A percentile compares a stretch with the other conserved stretches of the same genome.
Conservation (phyloP, 2,113 vertebrate species). For the Mormyrus iriodes region DNA sequence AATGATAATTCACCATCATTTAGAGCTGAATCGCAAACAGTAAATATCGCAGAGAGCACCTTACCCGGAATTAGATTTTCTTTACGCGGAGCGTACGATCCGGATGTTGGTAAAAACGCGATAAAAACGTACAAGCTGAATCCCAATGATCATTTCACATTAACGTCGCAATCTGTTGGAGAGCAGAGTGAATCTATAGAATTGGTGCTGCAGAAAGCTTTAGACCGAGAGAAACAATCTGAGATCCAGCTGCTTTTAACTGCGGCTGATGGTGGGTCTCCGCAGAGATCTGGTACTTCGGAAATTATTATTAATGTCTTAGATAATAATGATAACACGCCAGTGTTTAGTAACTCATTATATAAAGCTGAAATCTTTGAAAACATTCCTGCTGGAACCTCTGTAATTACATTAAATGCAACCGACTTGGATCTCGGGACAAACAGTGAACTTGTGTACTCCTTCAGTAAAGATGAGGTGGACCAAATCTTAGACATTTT, state of each 20-base stretch:
- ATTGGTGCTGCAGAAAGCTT: conserved; percentile 61
- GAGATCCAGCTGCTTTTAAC: conserved; percentile 46
- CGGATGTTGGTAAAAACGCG: conserved; percentile 56
- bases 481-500: conserved; percentile 36
- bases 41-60: conserved; percentile 59
- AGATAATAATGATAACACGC: conserved; percentile 69
- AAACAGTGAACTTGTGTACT: conserved; percentile 57
- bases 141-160: conserved; percentile 54
- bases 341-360: conserved; percentile 52
- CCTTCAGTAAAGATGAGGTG: conserved; percentile 40
- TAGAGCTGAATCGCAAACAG: conserved; percentile 42
- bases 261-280: conserved; percentile 56
- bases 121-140: conserved; percentile 64
- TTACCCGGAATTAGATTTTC: conserved; percentile 54
- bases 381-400: conserved; percentile 44
- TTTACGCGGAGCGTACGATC: conserved; percentile 61
- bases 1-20: conserved; percentile 75
- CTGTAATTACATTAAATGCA: conserved; percentile 50
- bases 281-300: conserved; percentile 48
- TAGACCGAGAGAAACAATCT: conserved; percentile 61
- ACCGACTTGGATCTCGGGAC: conserved; percentile 62
- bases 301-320: conserved; percentile 57
- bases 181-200: conserved; percentile 58
- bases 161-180: conserved; percentile 52
- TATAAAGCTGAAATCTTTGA: conserved; percentile 56